Conservation (phyloP, 2,113 vertebrate species). For the Chlorocebus sabaeus region DNA sequence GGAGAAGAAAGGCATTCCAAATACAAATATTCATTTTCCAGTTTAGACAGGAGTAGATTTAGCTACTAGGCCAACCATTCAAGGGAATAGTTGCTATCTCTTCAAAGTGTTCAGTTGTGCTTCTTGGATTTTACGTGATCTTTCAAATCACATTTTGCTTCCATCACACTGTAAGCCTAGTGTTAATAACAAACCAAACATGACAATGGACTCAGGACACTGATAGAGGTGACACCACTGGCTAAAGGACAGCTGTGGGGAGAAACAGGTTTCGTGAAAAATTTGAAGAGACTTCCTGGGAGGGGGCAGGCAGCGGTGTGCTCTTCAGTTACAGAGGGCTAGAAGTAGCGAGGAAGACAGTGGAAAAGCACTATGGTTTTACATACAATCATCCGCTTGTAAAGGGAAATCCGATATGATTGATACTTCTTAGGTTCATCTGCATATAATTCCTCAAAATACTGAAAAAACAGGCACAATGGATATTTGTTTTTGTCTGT, state of each 20-base stretch:
- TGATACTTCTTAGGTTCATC: constrained; percentile 95
- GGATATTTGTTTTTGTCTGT: constrained; percentile 74
- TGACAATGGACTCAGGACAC: constrained; percentile 63
- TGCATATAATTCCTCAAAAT: constrained; percentile 96
- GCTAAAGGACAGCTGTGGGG: constrained; percentile 80
- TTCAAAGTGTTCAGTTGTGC: neutral
- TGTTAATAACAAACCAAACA: constrained; percentile 80
- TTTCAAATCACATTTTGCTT: constrained; percentile 71
- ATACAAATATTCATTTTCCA: neutral
- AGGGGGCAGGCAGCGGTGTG: constrained; percentile 75
- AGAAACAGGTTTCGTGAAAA: constrained; percentile 74
- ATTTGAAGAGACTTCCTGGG: constrained; percentile 72
- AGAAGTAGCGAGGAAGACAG: constrained; percentile 76
- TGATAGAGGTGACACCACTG: constrained; percentile 68
- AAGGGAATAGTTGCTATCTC: neutral
- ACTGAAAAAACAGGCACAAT: constrained; percentile 89
- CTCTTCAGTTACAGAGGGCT: constrained; percentile 83
- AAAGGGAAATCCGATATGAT: constrained; percentile 94
- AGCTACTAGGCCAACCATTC: neutral
- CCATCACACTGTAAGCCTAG: constrained; percentile 78
- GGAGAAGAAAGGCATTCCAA: neutral
- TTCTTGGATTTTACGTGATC: neutral
- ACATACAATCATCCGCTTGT: constrained; percentile 99
- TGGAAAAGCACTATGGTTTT: constrained; percentile 78
- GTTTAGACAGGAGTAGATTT: neutral